Conservation (phyloP, 2,797 vertebrate species). For the Urosaurus nigricauda region DNA sequence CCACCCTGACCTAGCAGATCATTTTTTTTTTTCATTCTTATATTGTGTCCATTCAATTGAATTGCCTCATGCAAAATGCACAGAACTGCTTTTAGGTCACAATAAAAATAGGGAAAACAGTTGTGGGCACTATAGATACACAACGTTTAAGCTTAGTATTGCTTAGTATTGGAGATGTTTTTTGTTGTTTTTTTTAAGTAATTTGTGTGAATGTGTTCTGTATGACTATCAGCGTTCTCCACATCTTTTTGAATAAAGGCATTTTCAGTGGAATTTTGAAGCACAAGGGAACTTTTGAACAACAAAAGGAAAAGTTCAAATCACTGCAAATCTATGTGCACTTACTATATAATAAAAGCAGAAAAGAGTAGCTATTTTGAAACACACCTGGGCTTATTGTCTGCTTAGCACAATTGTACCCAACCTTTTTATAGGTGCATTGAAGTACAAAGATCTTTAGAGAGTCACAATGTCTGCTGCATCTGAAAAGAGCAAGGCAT, state of each 20-base stretch:
- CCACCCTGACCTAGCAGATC: no score
- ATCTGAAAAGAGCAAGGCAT: not conserved
- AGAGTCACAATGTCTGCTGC: not conserved
- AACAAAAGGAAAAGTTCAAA: conserved; percentile 41
- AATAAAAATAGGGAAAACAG: not conserved
- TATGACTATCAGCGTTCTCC: not conserved
- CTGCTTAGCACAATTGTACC: not conserved
- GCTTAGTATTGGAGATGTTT: not conserved
- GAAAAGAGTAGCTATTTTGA: not conserved
- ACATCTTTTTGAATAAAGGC: conserved; percentile 13
- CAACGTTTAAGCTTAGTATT: not conserved
- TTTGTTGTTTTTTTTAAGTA: not conserved
- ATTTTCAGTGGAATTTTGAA: not conserved
- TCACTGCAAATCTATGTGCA: conserved; percentile 9
- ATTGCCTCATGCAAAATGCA: not conserved
- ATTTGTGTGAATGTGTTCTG: conserved; percentile 2
- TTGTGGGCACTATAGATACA: not conserved
- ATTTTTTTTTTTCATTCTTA: no score
- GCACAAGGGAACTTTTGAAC: not conserved
- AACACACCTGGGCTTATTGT: conserved; percentile 27
- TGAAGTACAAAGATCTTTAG: not conserved
- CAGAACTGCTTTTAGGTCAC: not conserved
- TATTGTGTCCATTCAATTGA: no score
- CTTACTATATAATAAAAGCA: not conserved
- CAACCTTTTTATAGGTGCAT: not conserved